Evolutionary conservation across 2,113 vertebrate species (phyloP), one percentile per base, ranked within the genome.

Genomic region (Caranx melampygus): DNA sequence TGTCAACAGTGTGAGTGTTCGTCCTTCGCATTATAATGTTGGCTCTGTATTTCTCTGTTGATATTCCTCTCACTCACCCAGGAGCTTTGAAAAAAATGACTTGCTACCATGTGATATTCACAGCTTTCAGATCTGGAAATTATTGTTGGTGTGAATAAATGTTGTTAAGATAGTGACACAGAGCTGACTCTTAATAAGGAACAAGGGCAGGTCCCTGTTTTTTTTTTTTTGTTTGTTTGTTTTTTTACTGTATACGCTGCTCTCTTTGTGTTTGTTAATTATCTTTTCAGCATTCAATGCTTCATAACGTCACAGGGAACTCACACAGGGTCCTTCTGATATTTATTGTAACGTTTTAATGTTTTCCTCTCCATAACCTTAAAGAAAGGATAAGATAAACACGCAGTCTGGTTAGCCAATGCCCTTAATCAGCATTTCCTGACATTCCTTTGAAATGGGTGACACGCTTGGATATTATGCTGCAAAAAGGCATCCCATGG

Each of bases 71-170:
- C 63, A 54, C 33, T 70, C 47, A 57, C 37, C 51, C 57, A 65
- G 51, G 71, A 72, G 65, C 62, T 83, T 83, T 62, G 52, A 72
- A 55, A 72, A 55, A 71, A 68, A 49, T 63, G 35, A 67, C 68
- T 69, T 60, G 33, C 9, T 63, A 60, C 68, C 21, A 61, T 67
- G 72, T 49, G 42, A 71, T 68, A 71, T 74, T 87, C 76, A 78
- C 84, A 65, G 79, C 70, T 83, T 87, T 85, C 63, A 61, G 49
- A 52, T 66, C 73, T 87, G 21, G 21, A 75, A 73, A 85, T 80
- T 54, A 65, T 16, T 68, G 51, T 47, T 10, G 13, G 75, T 80
- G 73, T 75, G 78, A 86, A 69, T 82, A 2, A 68, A 78, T 69
- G 87, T 72, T 55, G 33, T 58, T 58, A 47, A 58, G 44, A 71